Percentiles rank a stretch among this genome's conserved stretches.
phyloP scores from a whole-genome alignment of 1,140 invertebrate species.

The Brachionus plicatilis region DNA sequence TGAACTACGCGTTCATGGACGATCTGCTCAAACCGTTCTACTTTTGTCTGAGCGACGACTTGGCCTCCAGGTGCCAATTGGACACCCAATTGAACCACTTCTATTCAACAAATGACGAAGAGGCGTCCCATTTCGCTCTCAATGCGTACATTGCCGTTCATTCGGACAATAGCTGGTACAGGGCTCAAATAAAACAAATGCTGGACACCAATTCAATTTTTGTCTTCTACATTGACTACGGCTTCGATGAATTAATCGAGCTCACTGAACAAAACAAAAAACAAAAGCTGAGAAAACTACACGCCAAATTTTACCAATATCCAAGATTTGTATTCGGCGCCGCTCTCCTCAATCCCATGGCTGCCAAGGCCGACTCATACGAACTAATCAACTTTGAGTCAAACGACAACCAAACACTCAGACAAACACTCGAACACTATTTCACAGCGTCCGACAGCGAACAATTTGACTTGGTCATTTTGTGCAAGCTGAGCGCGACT shows the following conservation, averaged over 20 bases:
- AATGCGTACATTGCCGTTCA: background rate
- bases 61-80: background rate
- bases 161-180: background rate
- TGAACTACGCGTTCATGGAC: background rate
- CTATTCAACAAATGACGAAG: background rate
- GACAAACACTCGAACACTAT: background rate
- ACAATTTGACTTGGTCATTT: background rate
- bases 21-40: constrained; percentile 6
- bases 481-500: background rate
- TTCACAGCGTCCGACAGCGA: background rate
- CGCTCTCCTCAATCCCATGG: background rate
- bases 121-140: background rate
- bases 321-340: background rate
- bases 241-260: background rate
- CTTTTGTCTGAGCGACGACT: background rate
- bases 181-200: background rate
- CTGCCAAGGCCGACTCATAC: background rate
- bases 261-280: background rate
- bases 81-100: background rate
- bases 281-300: background rate
- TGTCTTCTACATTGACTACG: constrained; percentile 21
- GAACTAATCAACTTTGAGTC: background rate
- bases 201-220: background rate
- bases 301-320: background rate
- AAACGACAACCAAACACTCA: background rate